These are phyloP conservation scores for Strix uralensis DNA, from an alignment of 2,113 vertebrate species.

Conservation along the genomic window DNA sequence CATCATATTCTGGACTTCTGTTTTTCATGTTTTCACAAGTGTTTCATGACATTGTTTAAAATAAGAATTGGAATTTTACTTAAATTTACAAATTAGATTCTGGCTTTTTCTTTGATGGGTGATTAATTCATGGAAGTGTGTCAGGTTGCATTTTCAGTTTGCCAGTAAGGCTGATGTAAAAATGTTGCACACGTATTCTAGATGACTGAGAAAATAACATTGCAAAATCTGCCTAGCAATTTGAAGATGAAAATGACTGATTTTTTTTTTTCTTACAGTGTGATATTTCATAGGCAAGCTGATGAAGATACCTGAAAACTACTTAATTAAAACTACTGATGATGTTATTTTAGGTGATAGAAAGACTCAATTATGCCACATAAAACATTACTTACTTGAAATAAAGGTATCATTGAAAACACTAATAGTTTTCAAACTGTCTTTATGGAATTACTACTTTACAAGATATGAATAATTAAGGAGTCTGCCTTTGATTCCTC, in stretches of 20 bases:
- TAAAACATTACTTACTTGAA: not conserved
- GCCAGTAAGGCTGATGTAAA: not conserved
- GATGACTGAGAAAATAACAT: not conserved
- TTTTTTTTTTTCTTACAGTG: not conserved
- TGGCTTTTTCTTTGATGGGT: not conserved
- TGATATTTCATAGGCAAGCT: not conserved
- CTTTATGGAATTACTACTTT: not conserved
- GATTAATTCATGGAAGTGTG: not conserved
- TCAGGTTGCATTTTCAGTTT: constrained; percentile 5
- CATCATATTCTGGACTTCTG: not conserved
- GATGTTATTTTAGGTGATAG: not conserved
- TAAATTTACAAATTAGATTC: not conserved
- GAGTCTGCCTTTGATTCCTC: not conserved
- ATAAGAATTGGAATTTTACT: not conserved
- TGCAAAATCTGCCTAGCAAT: not conserved
- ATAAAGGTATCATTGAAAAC: not conserved
- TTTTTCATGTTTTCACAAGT: not conserved
- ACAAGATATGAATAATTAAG: not conserved
- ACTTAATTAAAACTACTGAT: not conserved
- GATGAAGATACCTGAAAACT: not conserved
- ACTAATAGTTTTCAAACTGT: not conserved
- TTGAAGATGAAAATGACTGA: not conserved
- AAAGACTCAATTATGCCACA: not conserved
- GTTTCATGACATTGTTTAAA: not conserved
- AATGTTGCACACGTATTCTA: not conserved